Evolutionary conservation across 2,888 invertebrate genomes (phyloP).

Genomic region (Hydraecia micacea): DNA sequence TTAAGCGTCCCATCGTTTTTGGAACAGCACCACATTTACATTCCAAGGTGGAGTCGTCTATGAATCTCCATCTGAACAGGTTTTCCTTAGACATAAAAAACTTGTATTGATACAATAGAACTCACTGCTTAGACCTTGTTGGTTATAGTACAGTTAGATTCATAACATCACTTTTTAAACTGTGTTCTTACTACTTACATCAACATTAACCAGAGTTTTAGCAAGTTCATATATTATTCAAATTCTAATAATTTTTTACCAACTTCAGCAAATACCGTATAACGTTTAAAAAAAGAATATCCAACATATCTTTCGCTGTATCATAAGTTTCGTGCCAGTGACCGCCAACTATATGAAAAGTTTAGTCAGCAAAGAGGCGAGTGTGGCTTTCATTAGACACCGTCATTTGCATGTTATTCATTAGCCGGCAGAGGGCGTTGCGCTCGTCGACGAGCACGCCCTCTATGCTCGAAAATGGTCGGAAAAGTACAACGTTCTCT

Average conservation of each 20-base stretch:
- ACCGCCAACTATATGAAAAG: slow-evolving; percentile 67
- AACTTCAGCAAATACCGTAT: not conserved
- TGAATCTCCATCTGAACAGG: not conserved
- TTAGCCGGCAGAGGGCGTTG: slow-evolving; percentile 77
- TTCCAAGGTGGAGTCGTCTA: not conserved
- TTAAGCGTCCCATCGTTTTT: not conserved
- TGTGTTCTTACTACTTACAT: not conserved
- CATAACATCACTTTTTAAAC: not conserved
- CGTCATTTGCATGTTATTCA: slow-evolving; percentile 88
- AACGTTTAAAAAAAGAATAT: not conserved
- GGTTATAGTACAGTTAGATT: not conserved
- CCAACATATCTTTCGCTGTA: slow-evolving; percentile 37
- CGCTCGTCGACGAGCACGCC: slow-evolving; percentile 56
- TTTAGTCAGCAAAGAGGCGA: slow-evolving; percentile 72
- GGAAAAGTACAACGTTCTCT: slow-evolving; percentile 62
- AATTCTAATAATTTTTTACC: not conserved
- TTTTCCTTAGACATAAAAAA: not conserved
- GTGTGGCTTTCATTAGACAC: slow-evolving; percentile 84
- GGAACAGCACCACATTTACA: not conserved
- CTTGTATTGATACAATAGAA: not conserved
- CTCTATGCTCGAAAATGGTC: slow-evolving; percentile 57
- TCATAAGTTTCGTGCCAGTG: slow-evolving; percentile 63
- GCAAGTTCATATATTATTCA: not conserved
- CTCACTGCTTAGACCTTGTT: not conserved
- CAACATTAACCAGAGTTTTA: not conserved